Evolutionary conservation across 2,113 vertebrate genomes (phyloP).

Genomic region (Psettodes erumei): DNA sequence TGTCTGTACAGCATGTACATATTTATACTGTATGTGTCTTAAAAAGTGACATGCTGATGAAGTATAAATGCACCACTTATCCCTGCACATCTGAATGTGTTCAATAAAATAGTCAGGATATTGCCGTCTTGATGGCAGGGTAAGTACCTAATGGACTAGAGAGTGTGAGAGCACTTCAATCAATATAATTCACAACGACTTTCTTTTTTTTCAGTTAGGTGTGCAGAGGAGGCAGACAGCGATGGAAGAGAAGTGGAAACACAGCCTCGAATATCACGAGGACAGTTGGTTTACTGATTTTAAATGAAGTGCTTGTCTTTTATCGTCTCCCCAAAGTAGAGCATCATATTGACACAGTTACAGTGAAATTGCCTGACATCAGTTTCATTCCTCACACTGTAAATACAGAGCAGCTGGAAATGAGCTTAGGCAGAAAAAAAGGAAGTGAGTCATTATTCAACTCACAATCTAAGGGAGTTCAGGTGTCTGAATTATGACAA

Average conservation of each 20-base stretch:
- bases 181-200: constrained; percentile 20
- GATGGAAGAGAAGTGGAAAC: not conserved
- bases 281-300: not conserved
- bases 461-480: not conserved
- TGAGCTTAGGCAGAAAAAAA: not conserved
- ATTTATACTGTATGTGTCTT: not conserved
- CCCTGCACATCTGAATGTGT: not conserved
- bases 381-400: not conserved
- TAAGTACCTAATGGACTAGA: not conserved
- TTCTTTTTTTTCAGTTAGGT: not conserved
- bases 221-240: not conserved
- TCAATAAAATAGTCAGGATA: not conserved
- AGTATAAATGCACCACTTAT: not conserved
- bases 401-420: not conserved
- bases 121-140: not conserved
- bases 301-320: not conserved
- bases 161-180: constrained; percentile 1
- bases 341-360: not conserved
- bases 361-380: no score
- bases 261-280: not conserved
- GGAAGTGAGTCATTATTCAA: not conserved
- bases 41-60: not conserved
- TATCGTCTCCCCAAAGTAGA: not conserved
- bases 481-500: no score
- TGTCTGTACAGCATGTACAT: not conserved